Conservation (phyloP, 1,140 invertebrate genomes). For the Drosophila nasuta region DNA sequence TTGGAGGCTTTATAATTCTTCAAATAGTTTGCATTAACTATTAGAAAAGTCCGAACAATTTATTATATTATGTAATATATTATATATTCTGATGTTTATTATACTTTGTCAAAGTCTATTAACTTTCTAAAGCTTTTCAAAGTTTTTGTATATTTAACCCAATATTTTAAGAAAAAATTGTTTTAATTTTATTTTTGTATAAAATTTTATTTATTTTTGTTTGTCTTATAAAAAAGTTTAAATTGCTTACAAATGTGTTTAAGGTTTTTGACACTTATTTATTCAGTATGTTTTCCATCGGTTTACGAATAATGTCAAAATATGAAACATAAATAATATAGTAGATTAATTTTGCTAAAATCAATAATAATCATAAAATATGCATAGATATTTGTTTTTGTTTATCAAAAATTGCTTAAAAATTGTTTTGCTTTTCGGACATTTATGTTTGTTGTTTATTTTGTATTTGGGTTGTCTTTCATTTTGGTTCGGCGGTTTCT, state of each 20-base stretch:
- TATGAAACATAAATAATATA: slow-evolving; percentile 52
- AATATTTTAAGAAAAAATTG: slow-evolving; percentile 7
- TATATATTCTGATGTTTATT: too few species aligned
- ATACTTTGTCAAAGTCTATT: too few species aligned
- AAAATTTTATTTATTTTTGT: slow-evolving; percentile 71
- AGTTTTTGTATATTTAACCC: neutral
- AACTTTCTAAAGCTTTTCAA: too few species aligned
- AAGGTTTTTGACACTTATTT: slow-evolving; percentile 63
- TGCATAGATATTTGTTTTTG: slow-evolving; percentile 39
- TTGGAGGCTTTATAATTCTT: too few species aligned
- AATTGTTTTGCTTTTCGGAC: slow-evolving; percentile 31
- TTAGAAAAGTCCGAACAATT: too few species aligned
- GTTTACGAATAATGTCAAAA: slow-evolving; percentile 48
- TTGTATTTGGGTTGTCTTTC: slow-evolving; percentile 20
- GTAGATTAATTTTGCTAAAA: slow-evolving; percentile 70
- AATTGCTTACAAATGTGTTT: slow-evolving; percentile 66
- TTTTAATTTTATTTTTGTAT: slow-evolving; percentile 42
- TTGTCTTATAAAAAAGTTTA: slow-evolving; percentile 70
- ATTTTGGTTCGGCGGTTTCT: slow-evolving; percentile 65
- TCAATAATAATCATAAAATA: slow-evolving; percentile 73
- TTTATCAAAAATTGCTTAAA: slow-evolving; percentile 73
- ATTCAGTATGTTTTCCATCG: slow-evolving; percentile 47
- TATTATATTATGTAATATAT: too few species aligned
- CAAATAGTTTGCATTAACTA: too few species aligned
- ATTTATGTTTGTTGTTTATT: slow-evolving; percentile 26